Conservation (phyloP, 2,888 invertebrate genomes). For the Lobophora halterata region DNA sequence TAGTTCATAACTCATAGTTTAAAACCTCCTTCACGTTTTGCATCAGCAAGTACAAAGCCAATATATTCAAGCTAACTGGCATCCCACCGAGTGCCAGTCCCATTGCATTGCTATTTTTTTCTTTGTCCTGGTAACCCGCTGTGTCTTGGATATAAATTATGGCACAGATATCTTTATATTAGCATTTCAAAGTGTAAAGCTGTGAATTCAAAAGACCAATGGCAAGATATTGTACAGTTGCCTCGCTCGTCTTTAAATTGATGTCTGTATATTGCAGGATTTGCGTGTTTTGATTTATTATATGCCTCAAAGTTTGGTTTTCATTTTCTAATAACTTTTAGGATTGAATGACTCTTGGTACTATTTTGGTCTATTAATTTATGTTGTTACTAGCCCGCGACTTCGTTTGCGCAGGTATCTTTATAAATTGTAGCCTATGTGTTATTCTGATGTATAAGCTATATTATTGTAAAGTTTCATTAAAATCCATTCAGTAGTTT, state of each 20-base stretch:
- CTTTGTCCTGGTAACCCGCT: conserved; percentile 48
- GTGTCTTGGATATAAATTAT: conserved; percentile 50
- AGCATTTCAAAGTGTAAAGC: conserved; percentile 26
- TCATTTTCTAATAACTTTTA: too few species aligned
- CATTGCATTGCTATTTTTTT: conserved; percentile 32
- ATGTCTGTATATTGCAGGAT: not conserved
- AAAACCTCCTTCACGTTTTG: conserved; percentile 15
- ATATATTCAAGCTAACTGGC: conserved; percentile 35
- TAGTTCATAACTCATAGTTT: conserved; percentile 7
- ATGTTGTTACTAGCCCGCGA: too few species aligned
- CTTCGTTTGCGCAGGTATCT: too few species aligned
- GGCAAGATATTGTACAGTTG: conserved; percentile 6
- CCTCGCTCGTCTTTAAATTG: not conserved
- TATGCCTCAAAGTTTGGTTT: too few species aligned
- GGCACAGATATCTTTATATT: conserved; percentile 39
- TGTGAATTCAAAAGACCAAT: conserved; percentile 23
- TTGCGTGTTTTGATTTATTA: not conserved
- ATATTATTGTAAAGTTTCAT: too few species aligned
- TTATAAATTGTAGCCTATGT: too few species aligned
- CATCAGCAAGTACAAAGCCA: conserved; percentile 18
- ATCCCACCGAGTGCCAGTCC: conserved; percentile 34
- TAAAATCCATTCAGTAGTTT: too few species aligned
- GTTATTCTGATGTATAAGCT: too few species aligned
- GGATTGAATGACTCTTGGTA: too few species aligned
- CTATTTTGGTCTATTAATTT: too few species aligned